phyloP scores from a whole-genome alignment of 1,140 invertebrate genomes.

The Saccostrea cuccullata region DNA sequence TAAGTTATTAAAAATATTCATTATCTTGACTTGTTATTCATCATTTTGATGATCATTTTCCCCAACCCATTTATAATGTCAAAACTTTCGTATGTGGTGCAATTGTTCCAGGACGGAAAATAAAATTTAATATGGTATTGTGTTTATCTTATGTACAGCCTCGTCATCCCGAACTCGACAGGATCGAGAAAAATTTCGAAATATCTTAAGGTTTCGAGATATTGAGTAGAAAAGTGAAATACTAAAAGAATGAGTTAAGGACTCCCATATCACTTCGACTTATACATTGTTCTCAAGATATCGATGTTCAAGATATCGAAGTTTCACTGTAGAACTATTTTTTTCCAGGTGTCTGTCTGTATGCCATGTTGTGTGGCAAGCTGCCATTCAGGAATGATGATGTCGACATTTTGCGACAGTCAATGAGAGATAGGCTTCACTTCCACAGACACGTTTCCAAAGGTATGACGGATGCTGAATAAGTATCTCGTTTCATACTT shows the following conservation, averaged over 20 bases:
- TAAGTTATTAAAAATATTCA: neutral
- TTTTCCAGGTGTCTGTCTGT: slow-evolving; percentile 60
- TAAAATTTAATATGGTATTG: no score
- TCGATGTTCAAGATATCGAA: no score
- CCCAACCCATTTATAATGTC: neutral
- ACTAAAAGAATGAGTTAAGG: neutral
- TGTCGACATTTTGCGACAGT: slow-evolving; percentile 52
- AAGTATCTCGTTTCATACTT: neutral
- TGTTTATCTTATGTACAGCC: no score
- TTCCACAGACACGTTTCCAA: slow-evolving; percentile 58
- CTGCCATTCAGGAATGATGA: slow-evolving; percentile 62
- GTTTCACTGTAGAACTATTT: neutral
- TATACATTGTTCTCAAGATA: no score
- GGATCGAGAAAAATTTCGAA: neutral
- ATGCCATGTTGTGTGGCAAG: slow-evolving; percentile 61
- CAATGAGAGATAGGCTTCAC: slow-evolving; percentile 52
- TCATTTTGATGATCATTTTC: no score
- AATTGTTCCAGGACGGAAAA: no score
- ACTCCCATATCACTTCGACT: no score
- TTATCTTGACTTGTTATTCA: no score
- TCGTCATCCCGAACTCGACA: no score
- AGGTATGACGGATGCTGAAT: slow-evolving; percentile 35
- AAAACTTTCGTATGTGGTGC: neutral
- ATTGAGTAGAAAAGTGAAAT: neutral
- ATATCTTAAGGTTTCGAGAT: no score